Evolutionary conservation across 64 coral and sea anemone species (phyloP).

Genomic region (Catalaphyllia jardinei): DNA sequence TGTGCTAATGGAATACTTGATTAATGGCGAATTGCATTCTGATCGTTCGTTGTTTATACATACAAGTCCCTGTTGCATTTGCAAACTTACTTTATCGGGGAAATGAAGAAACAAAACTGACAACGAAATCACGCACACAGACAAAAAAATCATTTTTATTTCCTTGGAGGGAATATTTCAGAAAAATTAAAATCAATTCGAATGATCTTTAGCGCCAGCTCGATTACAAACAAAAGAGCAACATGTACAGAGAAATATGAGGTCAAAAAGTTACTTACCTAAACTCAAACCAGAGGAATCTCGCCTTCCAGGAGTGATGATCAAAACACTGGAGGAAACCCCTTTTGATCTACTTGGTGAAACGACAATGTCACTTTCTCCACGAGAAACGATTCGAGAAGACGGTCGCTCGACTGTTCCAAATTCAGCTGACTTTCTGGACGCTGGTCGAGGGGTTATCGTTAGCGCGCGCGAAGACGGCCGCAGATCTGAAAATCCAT

Average conservation of each 20-base stretch:
- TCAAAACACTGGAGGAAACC: slow-evolving; percentile 37
- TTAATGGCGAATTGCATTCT: background rate
- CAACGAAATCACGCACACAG: background rate
- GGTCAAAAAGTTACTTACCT: slow-evolving; percentile 20
- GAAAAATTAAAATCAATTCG: background rate
- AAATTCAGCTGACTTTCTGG: slow-evolving; percentile 34
- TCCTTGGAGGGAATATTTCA: too few relatives aligned
- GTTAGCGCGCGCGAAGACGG: slow-evolving; percentile 78
- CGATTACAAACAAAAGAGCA: background rate
- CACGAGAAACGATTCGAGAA: slow-evolving; percentile 57
- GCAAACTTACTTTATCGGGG: too few relatives aligned
- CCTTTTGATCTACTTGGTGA: slow-evolving; percentile 59
- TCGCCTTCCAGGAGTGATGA: slow-evolving; percentile 37
- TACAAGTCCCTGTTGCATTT: too few relatives aligned
- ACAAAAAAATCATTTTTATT: background rate
- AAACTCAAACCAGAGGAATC: slow-evolving; percentile 25
- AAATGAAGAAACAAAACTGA: background rate
- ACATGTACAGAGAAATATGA: background rate
- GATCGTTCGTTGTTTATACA: background rate
- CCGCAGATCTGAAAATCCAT: slow-evolving; percentile 76
- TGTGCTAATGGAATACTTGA: background rate
- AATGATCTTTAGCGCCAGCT: background rate
- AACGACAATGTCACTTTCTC: slow-evolving; percentile 34
- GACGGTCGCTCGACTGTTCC: slow-evolving; percentile 51
- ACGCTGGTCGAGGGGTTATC: slow-evolving; percentile 70